Percentiles rank a stretch among this genome's conserved stretches.
Evolutionary conservation across 2,113 vertebrate genomes (phyloP).

Genomic region (Patagioenas fasciata): DNA sequence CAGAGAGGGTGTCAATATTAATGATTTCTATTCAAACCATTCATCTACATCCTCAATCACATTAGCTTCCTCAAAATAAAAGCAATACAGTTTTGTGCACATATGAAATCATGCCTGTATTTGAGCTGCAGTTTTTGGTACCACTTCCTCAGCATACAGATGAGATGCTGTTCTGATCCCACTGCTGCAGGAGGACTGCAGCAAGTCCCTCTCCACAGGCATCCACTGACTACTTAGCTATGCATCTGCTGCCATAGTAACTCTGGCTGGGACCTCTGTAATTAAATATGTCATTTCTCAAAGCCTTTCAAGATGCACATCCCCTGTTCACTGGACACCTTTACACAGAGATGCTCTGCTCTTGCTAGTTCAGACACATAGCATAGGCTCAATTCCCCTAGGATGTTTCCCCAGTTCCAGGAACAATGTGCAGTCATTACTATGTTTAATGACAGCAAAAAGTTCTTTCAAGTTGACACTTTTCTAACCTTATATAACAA

Average conservation of each 20-base stretch:
- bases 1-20: not conserved
- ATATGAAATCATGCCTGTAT: not conserved
- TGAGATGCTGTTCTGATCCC: not conserved
- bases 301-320: not conserved
- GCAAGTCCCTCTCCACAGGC: not conserved
- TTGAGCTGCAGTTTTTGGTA: not conserved
- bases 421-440: not conserved
- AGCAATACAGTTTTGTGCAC: not conserved
- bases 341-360: not conserved
- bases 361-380: not conserved
- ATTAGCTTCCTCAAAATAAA: not conserved
- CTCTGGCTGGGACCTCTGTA: not conserved
- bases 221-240: not conserved
- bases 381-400: not conserved
- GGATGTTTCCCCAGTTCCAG: not conserved
- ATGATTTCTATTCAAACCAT: not conserved
- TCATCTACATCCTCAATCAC: not conserved
- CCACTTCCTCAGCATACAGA: not conserved
- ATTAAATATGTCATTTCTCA: not conserved
- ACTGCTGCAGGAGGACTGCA: not conserved
- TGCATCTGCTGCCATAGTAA: not conserved
- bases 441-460: not conserved
- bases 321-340: not conserved
- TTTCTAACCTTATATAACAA: not conserved
- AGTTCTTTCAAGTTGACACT: not conserved